Percentiles rank a stretch among this genome's conserved stretches.
Conservation (phyloP, 2,888 invertebrate genomes). For the Brachyptera putata region DNA sequence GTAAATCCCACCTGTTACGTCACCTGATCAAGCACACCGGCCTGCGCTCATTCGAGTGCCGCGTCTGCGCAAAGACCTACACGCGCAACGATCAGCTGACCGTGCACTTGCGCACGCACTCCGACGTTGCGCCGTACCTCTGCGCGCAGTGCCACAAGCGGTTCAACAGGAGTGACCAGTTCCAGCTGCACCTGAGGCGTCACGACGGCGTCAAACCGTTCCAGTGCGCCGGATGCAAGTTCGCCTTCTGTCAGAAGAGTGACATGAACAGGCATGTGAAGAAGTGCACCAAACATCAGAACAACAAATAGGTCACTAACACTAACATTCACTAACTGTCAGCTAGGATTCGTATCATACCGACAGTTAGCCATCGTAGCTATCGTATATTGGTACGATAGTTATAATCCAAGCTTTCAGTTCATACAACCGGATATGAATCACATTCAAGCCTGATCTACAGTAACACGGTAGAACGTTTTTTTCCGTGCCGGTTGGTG, state of each 20-base stretch:
- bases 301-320: too few species aligned
- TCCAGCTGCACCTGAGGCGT: neutral
- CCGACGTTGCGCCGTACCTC: neutral
- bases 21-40: neutral
- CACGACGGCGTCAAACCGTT: neutral
- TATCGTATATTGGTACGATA: too few species aligned
- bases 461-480: too few species aligned
- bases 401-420: too few species aligned
- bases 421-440: too few species aligned
- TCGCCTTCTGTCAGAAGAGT: neutral
- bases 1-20: neutral
- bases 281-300: too few species aligned
- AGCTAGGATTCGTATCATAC: too few species aligned
- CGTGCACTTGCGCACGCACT: neutral
- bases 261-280: neutral
- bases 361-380: too few species aligned
- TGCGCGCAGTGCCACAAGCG: neutral
- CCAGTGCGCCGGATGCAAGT: neutral
- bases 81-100: neutral
- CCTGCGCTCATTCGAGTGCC: neutral
- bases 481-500: too few species aligned
- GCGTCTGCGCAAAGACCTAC: neutral
- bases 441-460: too few species aligned
- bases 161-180: neutral
- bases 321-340: too few species aligned